Base-by-base conservation (phyloP, 2,113 vertebrate species). In the Gallinago undulata region DNA sequence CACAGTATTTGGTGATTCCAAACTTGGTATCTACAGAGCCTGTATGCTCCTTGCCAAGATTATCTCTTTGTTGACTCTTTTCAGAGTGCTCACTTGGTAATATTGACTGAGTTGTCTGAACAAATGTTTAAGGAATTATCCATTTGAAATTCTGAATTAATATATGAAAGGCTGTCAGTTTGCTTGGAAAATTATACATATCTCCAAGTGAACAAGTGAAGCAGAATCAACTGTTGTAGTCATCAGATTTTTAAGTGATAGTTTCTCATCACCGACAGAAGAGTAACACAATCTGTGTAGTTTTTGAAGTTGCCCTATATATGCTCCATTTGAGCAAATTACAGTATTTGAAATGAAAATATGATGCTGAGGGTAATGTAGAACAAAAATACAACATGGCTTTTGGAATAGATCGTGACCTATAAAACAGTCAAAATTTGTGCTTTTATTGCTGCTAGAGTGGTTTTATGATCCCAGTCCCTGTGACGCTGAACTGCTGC, bases 141-240 rank as follows among this genome's bases (percentile, higher is more conserved):
- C 4, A 24, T 70, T 59, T 94, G 56, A 92, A 93, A 84, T 57
- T 84, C 56, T 66, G 74, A 78, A 21, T 70, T 86, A 31, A 48
- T 55, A 67, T 25, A 24, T 15, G 39, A 93, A 83, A 75, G 9
- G 10, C 24, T 90, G 89, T 66, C 51, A 74, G 37, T 90, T 67
- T 67, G 27, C 39, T 43, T 33, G 51, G 60, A 90, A 92, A 89
- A 74, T 84, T 39, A 90, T 62, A 56, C 7, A 6, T 45, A 82
- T 70, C n/a, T 84, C 37, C 59, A 92, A 91, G 47, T 62, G 74
- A 93, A 23, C 33, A 82, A 90, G 21, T 53, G 62, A 93, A 95
- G 73, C 50, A 84, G 89, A 97, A 96, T 35, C 68, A 93, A 94
- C 68, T 55, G 43, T 74, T 81, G 24, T 74, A 93, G 39, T 68